phyloP scores from a whole-genome alignment of 2,113 vertebrate genomes.

The Plestiodon gilberti region DNA sequence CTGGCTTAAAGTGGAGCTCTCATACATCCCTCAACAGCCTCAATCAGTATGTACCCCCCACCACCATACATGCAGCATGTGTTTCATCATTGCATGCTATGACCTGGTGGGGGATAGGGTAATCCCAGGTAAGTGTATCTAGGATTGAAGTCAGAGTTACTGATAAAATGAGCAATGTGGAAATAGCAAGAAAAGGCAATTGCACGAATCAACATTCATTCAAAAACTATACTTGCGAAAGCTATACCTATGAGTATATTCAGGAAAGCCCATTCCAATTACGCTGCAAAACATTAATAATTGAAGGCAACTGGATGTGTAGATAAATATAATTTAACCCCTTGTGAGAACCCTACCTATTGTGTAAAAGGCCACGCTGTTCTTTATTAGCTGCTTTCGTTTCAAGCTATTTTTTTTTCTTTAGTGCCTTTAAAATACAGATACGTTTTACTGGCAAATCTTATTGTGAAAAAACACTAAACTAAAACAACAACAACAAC shows the following conservation, averaged over 20 bases:
- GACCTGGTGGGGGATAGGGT: no score
- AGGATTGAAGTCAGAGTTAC: neutral
- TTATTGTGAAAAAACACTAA: neutral
- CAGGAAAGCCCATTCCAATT: neutral
- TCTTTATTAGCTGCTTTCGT: neutral
- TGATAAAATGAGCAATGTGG: neutral
- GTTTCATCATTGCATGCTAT: no score
- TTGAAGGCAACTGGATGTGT: no score
- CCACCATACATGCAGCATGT: no score
- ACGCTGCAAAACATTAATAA: no score
- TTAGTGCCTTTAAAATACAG: neutral
- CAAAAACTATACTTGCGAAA: neutral
- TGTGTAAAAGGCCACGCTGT: neutral
- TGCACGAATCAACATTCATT: neutral
- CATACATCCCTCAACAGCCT: neutral
- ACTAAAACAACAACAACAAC: neutral
- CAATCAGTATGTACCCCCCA: no score
- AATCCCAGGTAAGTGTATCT: no score
- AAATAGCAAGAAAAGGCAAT: neutral
- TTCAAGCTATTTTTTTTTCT: neutral
- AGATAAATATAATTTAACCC: neutral
- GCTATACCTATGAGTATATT: neutral
- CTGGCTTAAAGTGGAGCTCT: neutral
- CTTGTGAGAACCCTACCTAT: neutral
- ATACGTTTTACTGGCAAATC: neutral